Base-by-base conservation (phyloP, 2,888 invertebrate genomes). In the Eustalomyia histrio region DNA sequence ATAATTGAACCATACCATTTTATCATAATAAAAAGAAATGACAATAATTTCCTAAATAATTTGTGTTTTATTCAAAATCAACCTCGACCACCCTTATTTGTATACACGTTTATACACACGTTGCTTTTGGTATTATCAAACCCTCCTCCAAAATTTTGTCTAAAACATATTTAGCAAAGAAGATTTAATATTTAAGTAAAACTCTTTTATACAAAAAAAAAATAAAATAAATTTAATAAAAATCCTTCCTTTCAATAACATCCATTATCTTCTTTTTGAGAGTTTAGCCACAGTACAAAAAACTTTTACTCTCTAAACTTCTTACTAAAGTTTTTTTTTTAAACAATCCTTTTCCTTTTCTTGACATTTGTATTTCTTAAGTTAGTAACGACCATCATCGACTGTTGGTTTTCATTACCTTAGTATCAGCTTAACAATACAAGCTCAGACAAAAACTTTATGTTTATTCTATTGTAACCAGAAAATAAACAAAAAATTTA, bases 321-420 rank as follows among this genome's bases (percentile, higher is more conserved):
- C 14, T 47, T 47, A 47, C 2, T 47, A 47, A 39, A 39, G n/a
- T n/a, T n/a, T n/a, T 39, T 39, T 39, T 47, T 14, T 47, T 47
- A 1, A 7, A 47, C 6, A 47, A 47, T 47, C 6, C 43, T n/a
- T 47, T 47, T 47, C 43, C 43, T 14, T 47, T 47, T 14, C n/a
- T n/a, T 47, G 43, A 47, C 43, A n/a, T 47, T 47, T 14, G 43
- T 47, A 6, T 14, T 47, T 47, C 14, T 47, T 47, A 1, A 39
- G 39, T 4, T 53, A 1, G 18, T 6, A 21, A 21, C 53, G 47
- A 55, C 17, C 35, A n/a, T 39, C 24, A 68, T 21, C n/a, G 68
- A 43, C 24, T 17, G 24, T 5, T 43, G 43, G 55, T 57, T 68
- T 68, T 55, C 67, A 55, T 68, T 68, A 29, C 57, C 57, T 53